phyloP scores from a whole-genome alignment of 2,113 vertebrate species.

The Macaca nemestrina region DNA sequence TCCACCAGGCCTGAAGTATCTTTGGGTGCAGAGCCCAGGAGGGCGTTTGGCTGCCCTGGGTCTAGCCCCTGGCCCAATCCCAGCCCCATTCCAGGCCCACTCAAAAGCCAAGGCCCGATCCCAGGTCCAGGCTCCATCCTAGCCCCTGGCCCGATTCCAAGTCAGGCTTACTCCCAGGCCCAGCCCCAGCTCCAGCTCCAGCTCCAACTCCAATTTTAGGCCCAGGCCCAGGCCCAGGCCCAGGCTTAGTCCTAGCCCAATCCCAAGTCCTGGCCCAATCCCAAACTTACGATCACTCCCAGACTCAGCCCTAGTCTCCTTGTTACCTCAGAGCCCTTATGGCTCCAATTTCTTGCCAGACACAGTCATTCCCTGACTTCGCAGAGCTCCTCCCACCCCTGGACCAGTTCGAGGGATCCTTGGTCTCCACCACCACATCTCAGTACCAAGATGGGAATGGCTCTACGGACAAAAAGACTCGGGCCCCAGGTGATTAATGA shows the following conservation, averaged over 20 bases:
- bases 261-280: background rate
- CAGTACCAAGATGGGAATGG: background rate
- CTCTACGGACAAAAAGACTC: background rate
- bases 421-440: background rate
- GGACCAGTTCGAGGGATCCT: background rate
- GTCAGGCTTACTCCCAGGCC: background rate
- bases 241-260: background rate
- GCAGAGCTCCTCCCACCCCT: background rate
- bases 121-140: too few relatives aligned
- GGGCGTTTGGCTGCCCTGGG: too few relatives aligned
- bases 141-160: too few relatives aligned
- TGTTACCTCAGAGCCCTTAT: background rate
- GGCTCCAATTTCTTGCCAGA: background rate
- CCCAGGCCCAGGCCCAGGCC: too few relatives aligned
- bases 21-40: background rate
- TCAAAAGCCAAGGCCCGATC: too few relatives aligned
- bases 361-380: too few relatives aligned
- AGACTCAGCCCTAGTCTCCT: background rate
- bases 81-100: too few relatives aligned
- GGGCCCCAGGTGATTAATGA: background rate
- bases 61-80: too few relatives aligned
- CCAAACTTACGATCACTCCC: background rate
- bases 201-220: too few relatives aligned
- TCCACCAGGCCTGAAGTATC: background rate
- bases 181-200: background rate